Evolutionary conservation across 2,113 vertebrate species (phyloP).

Genomic region (Carassius gibelio): DNA sequence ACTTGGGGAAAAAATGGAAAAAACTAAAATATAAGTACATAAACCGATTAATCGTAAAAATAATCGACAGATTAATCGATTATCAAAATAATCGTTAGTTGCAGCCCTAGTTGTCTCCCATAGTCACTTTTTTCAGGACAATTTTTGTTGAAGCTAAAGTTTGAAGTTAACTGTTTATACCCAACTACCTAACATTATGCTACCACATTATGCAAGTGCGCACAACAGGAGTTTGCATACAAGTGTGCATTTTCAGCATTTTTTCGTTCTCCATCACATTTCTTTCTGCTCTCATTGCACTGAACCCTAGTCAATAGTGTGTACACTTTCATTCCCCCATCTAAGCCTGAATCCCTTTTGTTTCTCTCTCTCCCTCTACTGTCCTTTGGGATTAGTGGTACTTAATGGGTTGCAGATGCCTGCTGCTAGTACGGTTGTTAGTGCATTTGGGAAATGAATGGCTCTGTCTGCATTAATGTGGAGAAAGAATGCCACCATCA

Average conservation of each 20-base stretch:
- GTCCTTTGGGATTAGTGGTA: conserved; percentile 36
- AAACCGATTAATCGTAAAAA: too few species aligned
- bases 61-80: too few species aligned
- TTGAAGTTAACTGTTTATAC: not conserved
- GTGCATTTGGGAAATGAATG: conserved; percentile 25
- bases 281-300: not conserved
- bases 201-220: not conserved
- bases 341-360: not conserved
- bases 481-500: conserved; percentile 17
- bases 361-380: conserved; percentile 12
- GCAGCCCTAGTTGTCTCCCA: not conserved
- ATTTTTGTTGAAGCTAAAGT: not conserved
- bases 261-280: not conserved
- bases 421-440: conserved; percentile 25
- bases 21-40: too few species aligned
- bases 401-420: conserved; percentile 51
- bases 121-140: not conserved
- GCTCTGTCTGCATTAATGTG: conserved; percentile 45
- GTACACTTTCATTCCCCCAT: not conserved
- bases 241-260: not conserved
- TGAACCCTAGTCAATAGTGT: conserved; percentile 1
- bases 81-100: too few species aligned
- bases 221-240: not conserved
- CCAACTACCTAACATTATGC: not conserved
- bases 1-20: too few species aligned